A percentile compares a stretch with the other conserved stretches of the same genome.
These are phyloP conservation scores for Notolepis coatsorum DNA, from an alignment of 2,797 vertebrate species.

Conservation along the genomic window DNA sequence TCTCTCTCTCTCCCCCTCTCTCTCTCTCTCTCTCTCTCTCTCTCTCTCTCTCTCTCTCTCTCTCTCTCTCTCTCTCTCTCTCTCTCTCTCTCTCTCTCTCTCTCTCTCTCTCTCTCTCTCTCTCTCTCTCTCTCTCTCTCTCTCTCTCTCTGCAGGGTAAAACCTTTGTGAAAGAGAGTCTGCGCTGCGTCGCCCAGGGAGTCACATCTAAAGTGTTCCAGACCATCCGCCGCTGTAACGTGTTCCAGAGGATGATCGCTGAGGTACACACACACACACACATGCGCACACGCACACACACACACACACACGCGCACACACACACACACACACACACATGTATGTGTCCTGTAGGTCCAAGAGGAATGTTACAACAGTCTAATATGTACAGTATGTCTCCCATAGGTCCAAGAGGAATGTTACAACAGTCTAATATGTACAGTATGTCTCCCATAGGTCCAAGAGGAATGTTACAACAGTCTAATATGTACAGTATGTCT, in stretches of 20 bases:
- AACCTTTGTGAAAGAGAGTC: constrained; percentile 95
- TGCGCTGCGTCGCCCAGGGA: constrained; percentile 92
- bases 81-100: too few relatives aligned
- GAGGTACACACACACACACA: constrained; percentile 66
- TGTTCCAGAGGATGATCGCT: constrained; percentile 95
- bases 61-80: too few relatives aligned
- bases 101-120: too few relatives aligned
- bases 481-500: constrained; percentile 90
- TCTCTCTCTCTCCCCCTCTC: too few relatives aligned
- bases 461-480: constrained; percentile 94
- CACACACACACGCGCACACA: neutral
- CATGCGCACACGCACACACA: constrained; percentile 18
- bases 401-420: too few relatives aligned
- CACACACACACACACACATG: neutral
- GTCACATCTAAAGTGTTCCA: constrained; percentile 90
- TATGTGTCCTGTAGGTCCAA: constrained; percentile 75
- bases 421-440: constrained; percentile 92
- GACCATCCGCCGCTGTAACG: constrained; percentile 90
- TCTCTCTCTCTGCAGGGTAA: constrained; percentile 84
- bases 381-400: constrained; percentile 90
- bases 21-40: too few relatives aligned
- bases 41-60: too few relatives aligned
- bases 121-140: too few relatives aligned
- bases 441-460: constrained; percentile 87
- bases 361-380: constrained; percentile 94